These are phyloP conservation scores for Euzophera pinguis DNA, from an alignment of 2,888 invertebrate species.

Conservation along the genomic window DNA sequence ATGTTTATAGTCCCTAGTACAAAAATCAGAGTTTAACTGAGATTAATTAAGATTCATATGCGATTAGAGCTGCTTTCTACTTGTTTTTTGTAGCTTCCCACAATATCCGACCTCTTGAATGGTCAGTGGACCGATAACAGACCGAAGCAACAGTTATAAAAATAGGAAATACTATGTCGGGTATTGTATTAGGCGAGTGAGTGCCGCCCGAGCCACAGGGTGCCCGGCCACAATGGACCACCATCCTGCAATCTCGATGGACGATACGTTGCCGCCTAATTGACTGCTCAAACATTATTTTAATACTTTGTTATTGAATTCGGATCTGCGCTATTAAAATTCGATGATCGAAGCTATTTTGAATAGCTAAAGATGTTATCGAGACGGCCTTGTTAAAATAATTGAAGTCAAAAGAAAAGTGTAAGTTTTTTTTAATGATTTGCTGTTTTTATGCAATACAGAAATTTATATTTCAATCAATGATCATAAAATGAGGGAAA, in stretches of 20 bases:
- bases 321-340: conserved; percentile 36
- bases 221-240: conserved; percentile 70
- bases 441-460: too few species aligned
- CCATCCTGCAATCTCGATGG: conserved; percentile 76
- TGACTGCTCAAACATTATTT: conserved; percentile 75
- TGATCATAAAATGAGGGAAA: too few species aligned
- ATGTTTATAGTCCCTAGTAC: too few species aligned
- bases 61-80: not conserved
- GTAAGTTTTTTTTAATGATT: too few species aligned
- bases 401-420: too few species aligned
- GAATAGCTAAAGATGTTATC: conserved; percentile 30
- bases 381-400: conserved; percentile 20
- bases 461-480: too few species aligned
- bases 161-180: conserved; percentile 63
- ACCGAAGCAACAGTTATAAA: conserved; percentile 67
- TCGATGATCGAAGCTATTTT: conserved; percentile 28
- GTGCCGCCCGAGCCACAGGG: conserved; percentile 53
- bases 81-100: conserved; percentile 54
- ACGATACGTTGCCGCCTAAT: conserved; percentile 75
- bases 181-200: conserved; percentile 56
- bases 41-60: not conserved
- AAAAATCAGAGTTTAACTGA: not conserved
- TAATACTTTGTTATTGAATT: conserved; percentile 69
- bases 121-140: conserved; percentile 68
- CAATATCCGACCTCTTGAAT: conserved; percentile 55